These are phyloP conservation scores for Epinotia bilunana DNA, from an alignment of 2,888 invertebrate species.

Conservation along the genomic window DNA sequence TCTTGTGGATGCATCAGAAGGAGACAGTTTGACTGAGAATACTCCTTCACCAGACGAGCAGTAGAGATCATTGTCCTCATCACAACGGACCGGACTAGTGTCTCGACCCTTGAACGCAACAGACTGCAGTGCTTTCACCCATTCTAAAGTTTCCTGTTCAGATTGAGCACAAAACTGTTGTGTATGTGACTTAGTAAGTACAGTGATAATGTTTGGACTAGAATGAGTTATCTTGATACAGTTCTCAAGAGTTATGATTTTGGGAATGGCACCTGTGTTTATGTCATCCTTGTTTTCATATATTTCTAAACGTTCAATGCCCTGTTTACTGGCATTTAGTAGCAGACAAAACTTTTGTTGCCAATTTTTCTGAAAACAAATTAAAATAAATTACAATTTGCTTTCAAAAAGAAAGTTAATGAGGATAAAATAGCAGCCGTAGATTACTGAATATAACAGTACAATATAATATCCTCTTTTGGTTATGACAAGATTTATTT, in stretches of 20 bases:
- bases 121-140: conserved; percentile 91
- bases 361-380: conserved; percentile 90
- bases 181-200: conserved; percentile 91
- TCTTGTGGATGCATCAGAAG: conserved; percentile 91
- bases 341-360: conserved; percentile 91
- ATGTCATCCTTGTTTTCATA: conserved; percentile 92
- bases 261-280: conserved; percentile 85
- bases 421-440: not conserved
- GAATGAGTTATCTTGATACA: conserved; percentile 92
- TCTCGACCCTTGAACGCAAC: conserved; percentile 91
- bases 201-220: conserved; percentile 86
- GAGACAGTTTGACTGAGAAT: conserved; percentile 90
- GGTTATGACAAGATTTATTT: not conserved
- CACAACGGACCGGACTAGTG: conserved; percentile 85
- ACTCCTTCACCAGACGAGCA: conserved; percentile 93
- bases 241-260: conserved; percentile 93
- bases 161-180: conserved; percentile 84
- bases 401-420: not conserved
- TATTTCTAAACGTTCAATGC: conserved; percentile 93
- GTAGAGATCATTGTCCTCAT: conserved; percentile 95
- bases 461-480: not conserved
- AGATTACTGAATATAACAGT: not conserved
- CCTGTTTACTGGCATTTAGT: conserved; percentile 92
- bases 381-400: conserved; percentile 26
- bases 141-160: conserved; percentile 89